phyloP scores from a whole-genome alignment of 2,888 invertebrate genomes.

The Hirtodrosophila confusa region DNA sequence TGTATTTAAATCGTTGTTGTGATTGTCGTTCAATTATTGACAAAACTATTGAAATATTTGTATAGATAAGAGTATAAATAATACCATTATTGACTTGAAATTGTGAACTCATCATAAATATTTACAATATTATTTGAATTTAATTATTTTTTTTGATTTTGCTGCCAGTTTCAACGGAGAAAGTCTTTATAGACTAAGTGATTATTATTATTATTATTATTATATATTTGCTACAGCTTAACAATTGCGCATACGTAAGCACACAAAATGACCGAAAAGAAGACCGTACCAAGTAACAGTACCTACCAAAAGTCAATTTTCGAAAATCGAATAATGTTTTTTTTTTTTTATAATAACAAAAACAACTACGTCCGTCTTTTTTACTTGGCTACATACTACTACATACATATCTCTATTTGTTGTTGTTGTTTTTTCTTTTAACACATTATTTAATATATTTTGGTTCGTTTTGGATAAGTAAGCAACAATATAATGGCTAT shows the following conservation, averaged over 20 bases:
- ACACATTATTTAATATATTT: constrained; percentile 22
- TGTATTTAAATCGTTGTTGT: constrained; percentile 64
- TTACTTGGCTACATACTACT: constrained; percentile 25
- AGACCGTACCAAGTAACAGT: constrained; percentile 10
- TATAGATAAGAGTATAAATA: constrained; percentile 28
- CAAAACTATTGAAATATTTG: constrained; percentile 18
- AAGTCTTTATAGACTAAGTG: neutral
- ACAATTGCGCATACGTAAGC: constrained; percentile 74
- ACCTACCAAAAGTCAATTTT: neutral
- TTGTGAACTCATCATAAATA: constrained; percentile 6
- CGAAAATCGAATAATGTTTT: too few relatives aligned
- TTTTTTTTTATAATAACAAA: too few relatives aligned
- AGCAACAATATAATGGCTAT: constrained; percentile 33
- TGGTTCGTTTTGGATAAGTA: constrained; percentile 32
- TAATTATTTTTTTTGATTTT: neutral
- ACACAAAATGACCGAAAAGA: constrained; percentile 51
- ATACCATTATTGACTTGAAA: constrained; percentile 20
- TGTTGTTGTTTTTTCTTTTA: constrained; percentile 14
- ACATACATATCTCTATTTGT: constrained; percentile 7
- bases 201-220: constrained; percentile 3
- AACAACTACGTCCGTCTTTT: neutral
- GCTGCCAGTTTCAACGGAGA: constrained; percentile 14
- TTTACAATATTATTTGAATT: neutral
- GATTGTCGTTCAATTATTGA: constrained; percentile 51
- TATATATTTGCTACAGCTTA: constrained; percentile 33